Base-by-base conservation (phyloP, 1,140 invertebrate species). In the Diploscapter pachys region DNA sequence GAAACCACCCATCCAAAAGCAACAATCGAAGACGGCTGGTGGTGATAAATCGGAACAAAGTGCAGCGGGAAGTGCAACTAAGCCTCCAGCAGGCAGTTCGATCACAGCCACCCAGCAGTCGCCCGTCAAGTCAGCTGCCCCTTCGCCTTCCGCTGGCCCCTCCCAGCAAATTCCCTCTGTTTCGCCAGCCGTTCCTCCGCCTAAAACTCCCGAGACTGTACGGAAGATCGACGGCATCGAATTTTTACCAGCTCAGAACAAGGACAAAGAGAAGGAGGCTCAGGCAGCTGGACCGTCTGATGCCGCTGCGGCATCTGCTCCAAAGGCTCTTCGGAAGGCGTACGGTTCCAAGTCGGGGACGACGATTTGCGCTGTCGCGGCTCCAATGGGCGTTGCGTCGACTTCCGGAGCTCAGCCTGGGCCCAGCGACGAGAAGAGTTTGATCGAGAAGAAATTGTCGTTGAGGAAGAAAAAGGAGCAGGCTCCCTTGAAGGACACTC, bases 361-460 rank as follows among this genome's bases (percentile, higher is more conserved):
- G 3, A 76, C 68, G 50, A 72, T 71, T 50, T 71, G 69, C 54
- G 75, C 63, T 11, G 70, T 66, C 6, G 68, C 51, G 4, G 62
- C 72, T 69, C 72, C 72, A 8, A 63, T 49, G 49, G 13, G 57
- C 8, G 65, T 67, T 4, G 68, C 73, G 3, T 69, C 73, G 2
- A 74, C 65, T 57, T 5, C 63, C 9, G 71, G 52, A 5, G 63
- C 4, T 54, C 51, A 53, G 11, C 62, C 59, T 31, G 49, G 61
- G 56, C 65, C 48, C 9, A 67, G 70, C 51, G 63, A 74, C 8
- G 67, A 76, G 3, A 53, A 61, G 9, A 49, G 69, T 49, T 9
- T 72, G 13, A 76, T 76, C 48, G 75, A 76, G 54, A 76, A 76
- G 55, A 76, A 76, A 53, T 63, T 76, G 61, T 71, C 68, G 4